These are phyloP conservation scores for Vulpes ferrilata DNA, from an alignment of 2,113 vertebrate species.

Conservation along the genomic window DNA sequence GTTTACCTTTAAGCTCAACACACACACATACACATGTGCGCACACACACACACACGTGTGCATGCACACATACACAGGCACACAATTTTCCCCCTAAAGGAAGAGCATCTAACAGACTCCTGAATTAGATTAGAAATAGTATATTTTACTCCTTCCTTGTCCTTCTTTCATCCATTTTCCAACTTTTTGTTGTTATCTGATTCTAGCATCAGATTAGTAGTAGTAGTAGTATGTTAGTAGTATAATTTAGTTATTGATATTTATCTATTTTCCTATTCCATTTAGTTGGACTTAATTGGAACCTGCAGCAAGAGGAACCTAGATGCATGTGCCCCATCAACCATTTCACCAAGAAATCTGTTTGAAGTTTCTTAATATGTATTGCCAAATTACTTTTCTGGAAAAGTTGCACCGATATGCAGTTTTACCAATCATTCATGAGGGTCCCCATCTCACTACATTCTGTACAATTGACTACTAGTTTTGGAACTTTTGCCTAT, in stretches of 20 bases:
- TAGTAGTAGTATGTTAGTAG: neutral
- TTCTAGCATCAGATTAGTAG: neutral
- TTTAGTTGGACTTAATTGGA: neutral
- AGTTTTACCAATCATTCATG: neutral
- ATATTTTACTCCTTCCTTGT: neutral
- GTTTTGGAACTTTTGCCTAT: neutral
- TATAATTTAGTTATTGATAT: neutral
- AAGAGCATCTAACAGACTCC: neutral
- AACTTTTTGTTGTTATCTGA: neutral
- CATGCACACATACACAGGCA: neutral
- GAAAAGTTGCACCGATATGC: neutral
- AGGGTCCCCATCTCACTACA: too few relatives aligned
- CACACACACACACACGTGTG: neutral
- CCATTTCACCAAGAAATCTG: neutral
- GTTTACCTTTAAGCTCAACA: neutral
- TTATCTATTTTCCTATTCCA: neutral
- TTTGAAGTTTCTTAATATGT: neutral
- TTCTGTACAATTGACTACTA: neutral
- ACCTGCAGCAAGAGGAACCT: neutral
- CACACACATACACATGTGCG: accelerated
- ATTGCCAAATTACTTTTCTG: neutral
- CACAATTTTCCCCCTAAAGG: neutral
- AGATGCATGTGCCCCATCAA: neutral
- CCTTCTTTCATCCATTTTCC: neutral
- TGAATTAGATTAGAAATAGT: neutral